These are phyloP conservation scores for Malacoraja senta DNA, from an alignment of 2,797 vertebrate genomes.

Conservation along the genomic window DNA sequence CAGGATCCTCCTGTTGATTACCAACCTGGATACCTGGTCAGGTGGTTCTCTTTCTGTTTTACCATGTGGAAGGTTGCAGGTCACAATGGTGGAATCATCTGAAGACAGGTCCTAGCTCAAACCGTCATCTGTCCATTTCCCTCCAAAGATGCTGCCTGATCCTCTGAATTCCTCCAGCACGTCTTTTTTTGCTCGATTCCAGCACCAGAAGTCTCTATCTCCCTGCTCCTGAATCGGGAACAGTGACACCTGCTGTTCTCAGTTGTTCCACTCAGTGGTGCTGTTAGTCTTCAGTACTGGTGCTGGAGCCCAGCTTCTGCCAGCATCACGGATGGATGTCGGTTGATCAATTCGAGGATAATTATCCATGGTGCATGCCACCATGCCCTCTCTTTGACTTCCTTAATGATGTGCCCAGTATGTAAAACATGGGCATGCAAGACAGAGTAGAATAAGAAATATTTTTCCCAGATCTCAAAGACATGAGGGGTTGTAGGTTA, in stretches of 20 bases:
- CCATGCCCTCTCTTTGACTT: not conserved
- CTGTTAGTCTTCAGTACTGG: constrained; percentile 3
- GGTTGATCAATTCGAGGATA: not conserved
- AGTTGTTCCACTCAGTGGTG: not conserved
- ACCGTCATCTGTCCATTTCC: no score
- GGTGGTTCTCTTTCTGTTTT: not conserved
- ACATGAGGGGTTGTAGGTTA: no score
- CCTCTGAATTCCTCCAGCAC: no score
- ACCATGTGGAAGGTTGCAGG: no score
- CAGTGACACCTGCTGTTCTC: not conserved
- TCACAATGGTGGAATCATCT: no score
- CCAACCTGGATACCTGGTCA: not conserved
- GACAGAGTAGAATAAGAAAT: not conserved
- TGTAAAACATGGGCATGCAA: not conserved
- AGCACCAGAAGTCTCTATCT: no score
- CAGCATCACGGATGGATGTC: no score
- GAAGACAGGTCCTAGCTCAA: no score
- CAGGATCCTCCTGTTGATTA: not conserved
- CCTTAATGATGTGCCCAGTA: not conserved
- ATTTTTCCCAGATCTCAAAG: not conserved
- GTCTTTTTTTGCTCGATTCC: no score
- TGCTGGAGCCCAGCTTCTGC: not conserved
- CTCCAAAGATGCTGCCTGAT: no score
- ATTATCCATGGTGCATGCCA: not conserved
- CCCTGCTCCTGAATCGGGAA: not conserved